A percentile compares a stretch with the other conserved stretches of the same genome.
Conservation (phyloP, 2,888 invertebrate species). For the Amphipoea oculea region DNA sequence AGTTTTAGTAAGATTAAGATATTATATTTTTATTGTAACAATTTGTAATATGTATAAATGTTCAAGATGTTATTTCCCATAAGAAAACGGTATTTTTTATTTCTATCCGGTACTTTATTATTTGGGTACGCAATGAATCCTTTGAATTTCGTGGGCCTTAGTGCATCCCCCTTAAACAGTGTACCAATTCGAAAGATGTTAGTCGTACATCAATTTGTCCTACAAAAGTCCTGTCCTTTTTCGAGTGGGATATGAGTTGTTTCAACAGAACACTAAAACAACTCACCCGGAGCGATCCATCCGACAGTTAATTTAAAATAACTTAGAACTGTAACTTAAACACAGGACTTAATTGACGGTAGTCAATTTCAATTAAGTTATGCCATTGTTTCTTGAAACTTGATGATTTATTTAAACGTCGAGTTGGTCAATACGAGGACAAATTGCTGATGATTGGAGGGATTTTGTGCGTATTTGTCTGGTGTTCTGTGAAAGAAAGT, state of each 20-base stretch:
- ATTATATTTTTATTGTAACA: too few relatives aligned
- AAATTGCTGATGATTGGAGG: neutral
- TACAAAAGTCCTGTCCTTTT: neutral
- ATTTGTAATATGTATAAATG: too few relatives aligned
- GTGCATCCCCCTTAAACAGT: too few relatives aligned
- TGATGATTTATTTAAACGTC: constrained; percentile 33
- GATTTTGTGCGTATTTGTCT: neutral
- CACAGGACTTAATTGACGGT: constrained; percentile 53
- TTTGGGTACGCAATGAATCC: too few relatives aligned
- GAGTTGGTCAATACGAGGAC: neutral
- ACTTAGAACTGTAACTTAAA: constrained; percentile 58
- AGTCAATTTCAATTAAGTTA: constrained; percentile 60
- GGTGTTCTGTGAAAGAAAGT: too few relatives aligned
- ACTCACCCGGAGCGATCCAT: constrained; percentile 34
- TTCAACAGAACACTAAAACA: constrained; percentile 33
- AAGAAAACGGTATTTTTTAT: too few relatives aligned
- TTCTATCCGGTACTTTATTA: too few relatives aligned
- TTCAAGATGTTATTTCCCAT: too few relatives aligned
- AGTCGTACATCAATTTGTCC: neutral
- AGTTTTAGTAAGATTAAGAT: too few relatives aligned
- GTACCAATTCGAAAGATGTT: too few relatives aligned
- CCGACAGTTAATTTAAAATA: constrained; percentile 58
- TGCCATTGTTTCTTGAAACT: constrained; percentile 37
- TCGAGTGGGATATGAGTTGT: neutral
- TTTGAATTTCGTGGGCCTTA: too few relatives aligned